Evolutionary conservation across 2,113 vertebrate species (phyloP).

Genomic region (Peromyscus leucopus): DNA sequence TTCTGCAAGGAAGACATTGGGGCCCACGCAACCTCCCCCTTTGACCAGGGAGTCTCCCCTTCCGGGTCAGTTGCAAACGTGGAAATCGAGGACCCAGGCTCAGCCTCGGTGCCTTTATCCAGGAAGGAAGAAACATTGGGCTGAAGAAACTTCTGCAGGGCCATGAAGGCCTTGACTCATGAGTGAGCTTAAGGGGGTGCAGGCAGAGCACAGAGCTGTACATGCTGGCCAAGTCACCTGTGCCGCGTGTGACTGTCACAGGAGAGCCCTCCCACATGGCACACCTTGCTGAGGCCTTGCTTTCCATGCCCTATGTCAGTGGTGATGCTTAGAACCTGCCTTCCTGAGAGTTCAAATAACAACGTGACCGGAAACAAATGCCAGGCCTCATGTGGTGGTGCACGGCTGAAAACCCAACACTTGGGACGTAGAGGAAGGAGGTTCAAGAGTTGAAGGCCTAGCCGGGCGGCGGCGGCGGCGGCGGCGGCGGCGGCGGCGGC

Average conservation of each 20-base stretch:
- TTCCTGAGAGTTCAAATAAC: constrained; percentile 7
- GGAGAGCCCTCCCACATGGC: too few species aligned
- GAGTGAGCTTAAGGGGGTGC: neutral
- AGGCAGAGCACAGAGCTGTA: neutral
- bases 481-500: accelerated
- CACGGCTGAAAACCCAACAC: neutral
- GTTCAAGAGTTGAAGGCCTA: neutral
- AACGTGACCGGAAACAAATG: accelerated
- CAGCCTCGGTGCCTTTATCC: neutral
- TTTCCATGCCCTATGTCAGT: neutral
- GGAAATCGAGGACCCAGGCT: neutral
- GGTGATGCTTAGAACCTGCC: neutral
- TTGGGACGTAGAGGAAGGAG: neutral
- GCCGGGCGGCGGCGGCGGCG: too few species aligned
- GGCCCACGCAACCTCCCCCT: neutral
- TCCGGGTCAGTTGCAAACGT: neutral
- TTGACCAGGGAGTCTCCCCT: neutral
- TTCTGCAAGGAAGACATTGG: too few species aligned
- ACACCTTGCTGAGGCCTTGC: accelerated
- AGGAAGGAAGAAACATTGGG: neutral
- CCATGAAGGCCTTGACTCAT: accelerated
- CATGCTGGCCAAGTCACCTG: neutral
- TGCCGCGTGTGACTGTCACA: neutral
- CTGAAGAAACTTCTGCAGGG: too few species aligned
- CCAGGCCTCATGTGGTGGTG: too few species aligned